Evolutionary conservation across 2,113 vertebrate species (phyloP).

Genomic region (Rhipidura dahli): DNA sequence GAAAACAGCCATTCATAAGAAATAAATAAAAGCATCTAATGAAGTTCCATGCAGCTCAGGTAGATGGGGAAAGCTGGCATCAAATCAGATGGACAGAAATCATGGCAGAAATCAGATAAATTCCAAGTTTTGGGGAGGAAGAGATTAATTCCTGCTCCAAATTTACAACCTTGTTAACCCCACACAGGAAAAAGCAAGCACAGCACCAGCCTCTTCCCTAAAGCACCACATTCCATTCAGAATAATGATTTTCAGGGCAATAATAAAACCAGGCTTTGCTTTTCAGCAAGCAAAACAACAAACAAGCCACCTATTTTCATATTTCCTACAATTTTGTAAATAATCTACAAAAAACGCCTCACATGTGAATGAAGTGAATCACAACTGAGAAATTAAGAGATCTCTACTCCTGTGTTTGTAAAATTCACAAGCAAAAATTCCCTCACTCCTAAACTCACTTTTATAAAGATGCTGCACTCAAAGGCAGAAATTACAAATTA

Average conservation of each 20-base stretch:
- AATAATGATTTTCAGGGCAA: neutral
- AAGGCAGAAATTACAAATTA: neutral
- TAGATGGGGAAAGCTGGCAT: neutral
- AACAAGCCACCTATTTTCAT: neutral
- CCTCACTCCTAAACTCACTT: neutral
- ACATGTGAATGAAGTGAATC: neutral
- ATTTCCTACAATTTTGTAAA: neutral
- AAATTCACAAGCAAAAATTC: neutral
- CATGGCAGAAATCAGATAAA: neutral
- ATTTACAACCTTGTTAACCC: neutral
- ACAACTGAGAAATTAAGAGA: neutral
- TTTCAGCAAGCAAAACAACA: neutral
- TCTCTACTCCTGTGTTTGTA: neutral
- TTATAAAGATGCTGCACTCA: neutral
- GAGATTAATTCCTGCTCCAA: neutral
- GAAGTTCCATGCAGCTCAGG: neutral
- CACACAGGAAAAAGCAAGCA: neutral
- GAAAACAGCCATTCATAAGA: neutral
- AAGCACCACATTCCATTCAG: accelerated
- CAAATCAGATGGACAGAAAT: neutral
- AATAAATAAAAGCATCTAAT: too few relatives aligned
- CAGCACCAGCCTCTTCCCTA: neutral
- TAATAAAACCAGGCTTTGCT: neutral
- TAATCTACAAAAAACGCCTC: neutral
- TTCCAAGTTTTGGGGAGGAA: neutral